Percentiles rank a stretch among this genome's conserved stretches.
These are phyloP conservation scores for Calidris pygmaea DNA, from an alignment of 2,113 vertebrate genomes.

Conservation along the genomic window DNA sequence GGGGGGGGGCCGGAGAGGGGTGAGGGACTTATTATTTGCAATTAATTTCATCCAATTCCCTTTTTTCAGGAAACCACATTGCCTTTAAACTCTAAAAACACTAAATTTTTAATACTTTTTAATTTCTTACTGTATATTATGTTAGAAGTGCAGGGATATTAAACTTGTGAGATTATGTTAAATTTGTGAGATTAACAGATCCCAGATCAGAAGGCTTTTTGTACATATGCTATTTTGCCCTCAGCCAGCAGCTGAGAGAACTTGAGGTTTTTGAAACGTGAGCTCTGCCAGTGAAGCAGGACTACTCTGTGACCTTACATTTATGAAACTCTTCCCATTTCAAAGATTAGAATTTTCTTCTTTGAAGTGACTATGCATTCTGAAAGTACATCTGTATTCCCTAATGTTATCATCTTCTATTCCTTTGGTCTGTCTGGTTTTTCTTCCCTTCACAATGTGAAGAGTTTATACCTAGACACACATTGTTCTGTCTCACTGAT, in stretches of 20 bases:
- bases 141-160: neutral
- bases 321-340: neutral
- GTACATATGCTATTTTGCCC: neutral
- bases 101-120: neutral
- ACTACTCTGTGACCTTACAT: neutral
- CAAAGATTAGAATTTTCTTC: neutral
- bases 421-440: neutral
- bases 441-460: neutral
- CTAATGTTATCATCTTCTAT: neutral
- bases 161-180: neutral
- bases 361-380: neutral
- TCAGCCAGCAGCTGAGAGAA: neutral
- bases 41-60: neutral
- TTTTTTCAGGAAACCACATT: neutral
- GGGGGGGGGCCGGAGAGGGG: too few species aligned
- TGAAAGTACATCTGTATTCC: neutral
- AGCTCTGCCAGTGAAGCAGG: neutral
- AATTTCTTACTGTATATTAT: neutral
- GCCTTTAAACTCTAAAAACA: neutral
- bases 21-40: neutral
- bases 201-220: neutral
- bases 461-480: neutral
- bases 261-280: neutral
- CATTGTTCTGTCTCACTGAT: neutral
- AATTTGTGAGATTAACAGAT: too few species aligned